Evolutionary conservation across 2,113 vertebrate species (phyloP), one percentile per base, ranked within the genome.

Genomic region (Rhegmatorhina hoffmannsi): DNA sequence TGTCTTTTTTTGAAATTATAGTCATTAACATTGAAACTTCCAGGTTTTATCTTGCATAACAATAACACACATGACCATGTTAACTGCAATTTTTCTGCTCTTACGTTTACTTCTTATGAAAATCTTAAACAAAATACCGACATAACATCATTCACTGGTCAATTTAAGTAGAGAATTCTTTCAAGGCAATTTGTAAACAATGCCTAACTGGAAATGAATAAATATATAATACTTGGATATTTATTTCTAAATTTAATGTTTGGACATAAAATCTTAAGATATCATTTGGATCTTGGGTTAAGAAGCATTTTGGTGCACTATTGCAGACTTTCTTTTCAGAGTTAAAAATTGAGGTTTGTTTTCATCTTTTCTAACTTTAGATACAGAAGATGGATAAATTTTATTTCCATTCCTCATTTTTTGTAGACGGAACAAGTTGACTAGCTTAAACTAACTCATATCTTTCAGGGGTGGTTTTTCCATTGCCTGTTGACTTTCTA

Each of bases 1-100:
- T 68, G 14, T 40, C 34, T 95, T 92, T 94, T 94, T 91, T 72
- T 56, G 18, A 84, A 89, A 93, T 95, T 82, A 87, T 31, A 84
- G 19, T 95, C 75, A 94, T 95, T 91, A 95, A 64, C 80, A 46
- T 91, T 92, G 31, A 40, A 91, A 11, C 25, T 87, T 89, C 28
- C 67, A 87, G 47, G 49, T 89, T 92, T 89, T 89, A 84, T 36
- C 77, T 92, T 64, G 69, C 49, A 60, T 68, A 82, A 72, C 34
- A 82, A 58, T 89, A 92, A 43, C 56, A 49, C 2, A 2, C 44
- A 56, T 23, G n/a, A 84, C 31, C 58, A 44, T 25, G 25, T 52
- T 67, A 63, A 59, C 15, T 44, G 17, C 5, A 44, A 11, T 50
- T 74, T 87, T 84, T 88, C 55, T 69, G 18, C 34, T 44, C 29